A percentile compares a stretch with the other conserved stretches of the same genome.
These are phyloP conservation scores for Strigops habroptila DNA, from an alignment of 2,113 vertebrate species.

Conservation along the genomic window DNA sequence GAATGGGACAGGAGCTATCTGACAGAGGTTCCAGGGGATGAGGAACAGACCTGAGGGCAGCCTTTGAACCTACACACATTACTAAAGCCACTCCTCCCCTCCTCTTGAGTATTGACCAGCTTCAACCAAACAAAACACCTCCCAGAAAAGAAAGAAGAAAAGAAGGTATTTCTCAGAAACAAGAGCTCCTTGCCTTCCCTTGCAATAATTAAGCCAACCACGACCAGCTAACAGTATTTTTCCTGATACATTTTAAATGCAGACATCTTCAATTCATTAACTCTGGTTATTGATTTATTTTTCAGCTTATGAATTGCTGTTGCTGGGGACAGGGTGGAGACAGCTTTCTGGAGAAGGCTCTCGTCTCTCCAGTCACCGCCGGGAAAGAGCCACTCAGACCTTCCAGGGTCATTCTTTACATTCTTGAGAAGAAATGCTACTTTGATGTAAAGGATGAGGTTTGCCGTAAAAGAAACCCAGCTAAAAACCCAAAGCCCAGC, in stretches of 20 bases:
- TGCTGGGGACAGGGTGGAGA: conserved; percentile 36
- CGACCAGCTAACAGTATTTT: conserved; percentile 2
- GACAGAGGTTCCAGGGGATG: not conserved
- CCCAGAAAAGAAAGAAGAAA: not conserved
- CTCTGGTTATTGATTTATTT: conserved; percentile 60
- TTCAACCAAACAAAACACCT: not conserved
- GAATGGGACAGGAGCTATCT: not conserved
- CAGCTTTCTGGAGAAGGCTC: conserved; percentile 49
- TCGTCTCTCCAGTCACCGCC: not conserved
- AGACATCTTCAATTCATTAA: conserved; percentile 66
- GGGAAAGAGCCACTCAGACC: not conserved
- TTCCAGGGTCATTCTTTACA: conserved; percentile 61
- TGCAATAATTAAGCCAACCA: not conserved
- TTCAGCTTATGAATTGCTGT: conserved; percentile 48
- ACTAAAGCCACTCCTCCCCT: not conserved
- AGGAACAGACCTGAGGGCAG: not conserved
- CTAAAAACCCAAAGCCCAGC: not conserved
- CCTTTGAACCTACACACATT: not conserved
- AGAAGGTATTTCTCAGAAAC: conserved; percentile 15
- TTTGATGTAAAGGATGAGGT: conserved; percentile 54
- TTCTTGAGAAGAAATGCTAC: conserved; percentile 39
- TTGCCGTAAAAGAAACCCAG: conserved; percentile 33
- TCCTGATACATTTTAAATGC: conserved; percentile 22
- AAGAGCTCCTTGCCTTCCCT: not conserved
- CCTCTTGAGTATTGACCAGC: not conserved